Evolutionary conservation across 2,113 vertebrate genomes (phyloP).

Genomic region (Pardalotus punctatus): DNA sequence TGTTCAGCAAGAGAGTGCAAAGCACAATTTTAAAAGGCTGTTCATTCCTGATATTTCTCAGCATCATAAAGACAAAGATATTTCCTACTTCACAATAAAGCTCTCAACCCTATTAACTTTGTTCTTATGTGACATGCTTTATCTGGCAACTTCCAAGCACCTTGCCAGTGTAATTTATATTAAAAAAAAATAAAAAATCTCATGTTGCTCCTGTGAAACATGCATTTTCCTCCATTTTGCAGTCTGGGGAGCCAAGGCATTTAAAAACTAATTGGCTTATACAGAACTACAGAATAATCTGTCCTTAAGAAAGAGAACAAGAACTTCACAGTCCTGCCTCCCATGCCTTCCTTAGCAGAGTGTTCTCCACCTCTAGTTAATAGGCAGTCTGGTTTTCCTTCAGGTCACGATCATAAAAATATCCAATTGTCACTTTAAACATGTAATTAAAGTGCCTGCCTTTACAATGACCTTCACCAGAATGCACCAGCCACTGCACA

Average conservation of each 20-base stretch:
- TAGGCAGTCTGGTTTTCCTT: not conserved
- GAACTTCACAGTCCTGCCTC: not conserved
- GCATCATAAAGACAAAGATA: not conserved
- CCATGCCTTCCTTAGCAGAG: not conserved
- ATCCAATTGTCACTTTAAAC: not conserved
- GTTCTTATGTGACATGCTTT: not conserved
- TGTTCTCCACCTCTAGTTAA: not conserved
- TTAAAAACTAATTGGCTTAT: not conserved
- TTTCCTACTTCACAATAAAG: not conserved
- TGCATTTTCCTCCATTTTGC: not conserved
- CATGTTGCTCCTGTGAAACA: not conserved
- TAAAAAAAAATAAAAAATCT: not conserved
- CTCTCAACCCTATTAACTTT: not conserved
- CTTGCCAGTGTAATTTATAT: not conserved
- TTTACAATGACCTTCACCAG: not conserved
- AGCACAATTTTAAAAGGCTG: not conserved
- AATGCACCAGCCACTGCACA: not conserved
- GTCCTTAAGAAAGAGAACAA: not conserved
- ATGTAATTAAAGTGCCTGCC: not conserved
- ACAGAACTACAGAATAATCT: not conserved
- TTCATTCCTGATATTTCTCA: not conserved
- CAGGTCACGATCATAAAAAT: not conserved
- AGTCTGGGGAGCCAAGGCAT: not conserved
- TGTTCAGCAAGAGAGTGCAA: not conserved
- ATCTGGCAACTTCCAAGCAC: not conserved